Base-by-base conservation (phyloP, 35 echinoderm and acorn worm genomes). In the Heliocidaris tuberculata region DNA sequence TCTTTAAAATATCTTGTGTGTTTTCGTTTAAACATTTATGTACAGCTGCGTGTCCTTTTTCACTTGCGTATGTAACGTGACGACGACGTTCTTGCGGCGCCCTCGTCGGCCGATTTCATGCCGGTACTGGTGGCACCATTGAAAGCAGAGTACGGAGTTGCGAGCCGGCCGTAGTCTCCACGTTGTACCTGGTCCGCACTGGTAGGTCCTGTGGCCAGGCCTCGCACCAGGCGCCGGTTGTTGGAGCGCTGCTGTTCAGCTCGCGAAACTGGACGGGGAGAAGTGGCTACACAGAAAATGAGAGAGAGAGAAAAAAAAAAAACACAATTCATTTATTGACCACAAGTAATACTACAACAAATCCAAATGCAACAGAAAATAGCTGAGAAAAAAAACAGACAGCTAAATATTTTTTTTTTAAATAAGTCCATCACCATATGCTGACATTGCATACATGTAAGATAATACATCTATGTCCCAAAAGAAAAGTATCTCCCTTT, bases 221-320 rank as follows among this genome's bases (percentile, higher is more conserved):
- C 98, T 30, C 98, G 89, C 90, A 97, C 97, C 13, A 99, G 96
- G 54, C 98, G 95, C 85, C 98, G 96, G 86, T 97, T 99, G 70
- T 97, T 97, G 48, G 97, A 95, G 60, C 98, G 95, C 86, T 99
- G 98, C 78, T 96, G 96, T 49, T 99, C 98, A 24, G 98, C 98
- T 95, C 98, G 88, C 47, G 98, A 99, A 59, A 97, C 95, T 97
- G 98, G 98, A 96, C 98, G 98, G 96, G 98, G 97, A 95, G 98
- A 99, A 90, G 98, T 96, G 94, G 89, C 92, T 88, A 92, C 5
- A 95, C 95, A 30, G 54, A 59, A 32, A 97, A 86, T 32, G 94
- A 59, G 94, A 27, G 86, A 93, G 32, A n/a, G n/a, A n/a, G n/a
- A n/a, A 95, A 32, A 49, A 42, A 94, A 29, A 85, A n/a, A 16